Base-by-base conservation (phyloP, 2,797 vertebrate species). In the Sebastes oblongus region DNA sequence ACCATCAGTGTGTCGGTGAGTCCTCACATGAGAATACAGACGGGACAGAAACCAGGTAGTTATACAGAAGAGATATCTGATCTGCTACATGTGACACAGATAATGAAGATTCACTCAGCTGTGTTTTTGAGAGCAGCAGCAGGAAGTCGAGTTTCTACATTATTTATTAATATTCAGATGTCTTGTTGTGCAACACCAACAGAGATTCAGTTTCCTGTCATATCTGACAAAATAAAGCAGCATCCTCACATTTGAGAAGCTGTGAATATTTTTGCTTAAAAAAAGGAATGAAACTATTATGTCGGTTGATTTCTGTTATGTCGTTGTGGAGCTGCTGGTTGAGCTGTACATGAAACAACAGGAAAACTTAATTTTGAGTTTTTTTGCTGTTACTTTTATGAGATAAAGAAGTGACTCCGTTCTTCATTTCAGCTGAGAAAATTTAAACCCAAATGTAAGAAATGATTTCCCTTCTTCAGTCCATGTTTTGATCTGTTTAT, bases 1-100 rank as follows among this genome's bases (percentile, higher is more conserved):
- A 88, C 16, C 87, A 88, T 8, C 54, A 75, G 54, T 88, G 87
- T 78, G 42, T 4, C 0, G 62, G 69, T 0, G 77, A 72, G 59
- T 24, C 81, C 1, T 71, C 59, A 1, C 25, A 9, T 2, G 14
- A 32, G 4, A 14, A 7, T 2, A 6, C 25, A 1, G 2, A 6
- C 0, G 5, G 8, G 13, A 16, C 20, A 9, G 27, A 27, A 46
- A 56, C 24, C 42, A 18, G 0, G 12, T 64, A n/a, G 36, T 9
- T 25, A 5, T 0, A 46, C 42, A 46, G 7, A 18, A 46, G 14
- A 46, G 14, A 46, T 18, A 18, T 50, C 16, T 50, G 42, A 50
- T 18, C 42, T 46, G 42, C 14, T 42, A 42, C 39, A 46, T 42
- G 39, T 42, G 12, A n/a, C 20, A 20, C 27, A 2, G 29, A 11